Evolutionary conservation across 35 echinoderm and acorn worm genomes (phyloP).

Genomic region (Hemicentrotus pulcherrimus): DNA sequence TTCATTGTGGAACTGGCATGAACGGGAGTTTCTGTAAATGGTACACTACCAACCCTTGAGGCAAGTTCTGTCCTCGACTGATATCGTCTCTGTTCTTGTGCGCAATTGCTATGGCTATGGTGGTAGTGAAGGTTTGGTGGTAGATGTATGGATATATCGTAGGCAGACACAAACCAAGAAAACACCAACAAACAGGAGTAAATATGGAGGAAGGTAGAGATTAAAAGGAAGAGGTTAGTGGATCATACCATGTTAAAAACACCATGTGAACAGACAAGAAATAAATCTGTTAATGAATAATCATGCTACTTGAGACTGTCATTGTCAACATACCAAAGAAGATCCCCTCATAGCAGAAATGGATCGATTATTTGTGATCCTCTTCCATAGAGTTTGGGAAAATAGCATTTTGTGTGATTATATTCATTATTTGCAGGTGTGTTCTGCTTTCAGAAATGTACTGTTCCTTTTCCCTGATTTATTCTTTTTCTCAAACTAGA

Average conservation of each 20-base stretch:
- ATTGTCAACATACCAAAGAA: neutral
- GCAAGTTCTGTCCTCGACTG: slow-evolving; percentile 21
- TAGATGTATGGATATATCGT: slow-evolving; percentile 6
- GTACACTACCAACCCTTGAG: neutral
- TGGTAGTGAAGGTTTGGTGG: slow-evolving; percentile 32
- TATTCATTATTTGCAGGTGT: no score
- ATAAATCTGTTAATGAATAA: neutral
- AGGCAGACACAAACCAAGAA: slow-evolving; percentile 27
- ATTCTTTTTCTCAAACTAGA: no score
- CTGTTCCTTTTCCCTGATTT: no score
- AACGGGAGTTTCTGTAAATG: neutral
- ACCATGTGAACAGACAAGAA: neutral
- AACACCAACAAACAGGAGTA: neutral
- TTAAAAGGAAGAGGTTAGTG: slow-evolving; percentile 36
- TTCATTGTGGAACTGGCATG: neutral
- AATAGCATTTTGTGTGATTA: no score
- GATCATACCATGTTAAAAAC: slow-evolving; percentile 15
- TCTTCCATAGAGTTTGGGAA: no score
- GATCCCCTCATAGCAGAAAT: no score
- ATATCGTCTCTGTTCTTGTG: neutral
- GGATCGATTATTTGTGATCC: no score
- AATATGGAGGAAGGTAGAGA: slow-evolving; percentile 28
- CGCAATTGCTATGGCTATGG: slow-evolving; percentile 15
- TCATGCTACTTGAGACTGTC: neutral
- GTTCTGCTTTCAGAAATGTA: no score